Evolutionary conservation across 2,888 invertebrate species (phyloP), one percentile per base, ranked within the genome.

Genomic region (Drosophila cognata): DNA sequence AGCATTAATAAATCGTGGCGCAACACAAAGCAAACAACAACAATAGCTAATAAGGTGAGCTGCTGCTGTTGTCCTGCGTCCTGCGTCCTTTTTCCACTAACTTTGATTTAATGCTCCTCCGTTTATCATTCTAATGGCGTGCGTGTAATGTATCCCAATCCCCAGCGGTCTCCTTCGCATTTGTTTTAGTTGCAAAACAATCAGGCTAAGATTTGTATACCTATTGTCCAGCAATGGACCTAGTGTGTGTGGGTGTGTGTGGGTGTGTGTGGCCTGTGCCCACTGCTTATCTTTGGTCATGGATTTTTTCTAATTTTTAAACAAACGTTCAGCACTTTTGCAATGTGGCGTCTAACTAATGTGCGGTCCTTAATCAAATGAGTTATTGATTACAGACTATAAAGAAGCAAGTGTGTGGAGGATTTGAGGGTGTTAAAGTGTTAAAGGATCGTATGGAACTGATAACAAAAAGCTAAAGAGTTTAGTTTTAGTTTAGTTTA

Each of bases 81-180:
- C 71, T 69, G 69, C 56, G 58, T 71, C 73, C 68, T 68, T 80
- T 79, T 80, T 84, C 79, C 82, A 81, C 83, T 87, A 90, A 90
- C 91, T 91, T 91, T 91, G 91, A 91, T 91, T 91, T 91, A 91
- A 91, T 91, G 90, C 89, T 73, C 65, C 61, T 63, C 80, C 90
- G 90, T 91, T 90, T 87, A 91, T 91, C 91, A 91, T 84, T 91
- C 84, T 88, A 88, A 88, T 88, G 79, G 89, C 82, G 79, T 89
- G 87, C 76, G 77, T 89, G 80, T 74, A 79, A 80, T 80, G 77
- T 80, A 72, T 88, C 80, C 79, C 71, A 69, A 65, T 64, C 62
- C 74, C 77, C 72, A 71, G 63, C 46, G 76, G 79, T 81, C 72
- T 63, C 65, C 66, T 84, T 77, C 74, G 70, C 80, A 89, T 89